Evolutionary conservation across 2,888 invertebrate species (phyloP), one percentile per base, ranked within the genome.

Genomic region (Lasioglossum malachurum): DNA sequence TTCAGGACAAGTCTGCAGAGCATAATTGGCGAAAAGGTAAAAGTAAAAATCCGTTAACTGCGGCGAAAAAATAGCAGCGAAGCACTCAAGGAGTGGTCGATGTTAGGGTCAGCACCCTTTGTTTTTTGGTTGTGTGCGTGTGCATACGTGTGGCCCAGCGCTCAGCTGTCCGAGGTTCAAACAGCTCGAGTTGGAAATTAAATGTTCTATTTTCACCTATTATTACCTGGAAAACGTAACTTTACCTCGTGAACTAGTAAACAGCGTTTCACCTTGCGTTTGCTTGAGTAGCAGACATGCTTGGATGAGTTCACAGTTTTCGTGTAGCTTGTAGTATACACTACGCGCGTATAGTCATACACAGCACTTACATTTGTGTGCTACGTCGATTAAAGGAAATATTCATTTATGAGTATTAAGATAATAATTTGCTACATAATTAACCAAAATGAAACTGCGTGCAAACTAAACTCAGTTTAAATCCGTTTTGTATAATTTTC

Each of bases 141-240:
- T 5, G 31, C 27, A 35, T 64, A 64, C 31, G 35, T 64, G 64
- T 64, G 64, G 31, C 64, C 64, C 31, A 31, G 31, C 31, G 64
- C 31, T 64, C 64, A 64, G 64, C 31, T 31, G 64, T 31, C 64
- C 19, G 64, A 64, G 31, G 31, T 64, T 64, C 64, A 31, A 31
- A 64, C 64, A 64, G 64, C 64, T 31, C 31, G 64, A 31, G 64
- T 31, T 64, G 64, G 64, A 64, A 64, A 64, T 64, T 31, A 64
- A 64, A 64, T 64, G 64, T 64, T 31, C 31, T 35, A 64, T 64
- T 64, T 64, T 64, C 64, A 64, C 31, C 64, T 64, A 14, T 64
- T 31, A 64, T 64, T 64, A 31, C 64, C 64, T 64, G 31, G 64
- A 64, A 16, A 64, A 64, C 64, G 64, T 31, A 64, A 64, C 31